Percentiles rank a stretch among this genome's conserved stretches.
Conservation (phyloP, 2,797 vertebrate species). For the Clarias platycephalus region DNA sequence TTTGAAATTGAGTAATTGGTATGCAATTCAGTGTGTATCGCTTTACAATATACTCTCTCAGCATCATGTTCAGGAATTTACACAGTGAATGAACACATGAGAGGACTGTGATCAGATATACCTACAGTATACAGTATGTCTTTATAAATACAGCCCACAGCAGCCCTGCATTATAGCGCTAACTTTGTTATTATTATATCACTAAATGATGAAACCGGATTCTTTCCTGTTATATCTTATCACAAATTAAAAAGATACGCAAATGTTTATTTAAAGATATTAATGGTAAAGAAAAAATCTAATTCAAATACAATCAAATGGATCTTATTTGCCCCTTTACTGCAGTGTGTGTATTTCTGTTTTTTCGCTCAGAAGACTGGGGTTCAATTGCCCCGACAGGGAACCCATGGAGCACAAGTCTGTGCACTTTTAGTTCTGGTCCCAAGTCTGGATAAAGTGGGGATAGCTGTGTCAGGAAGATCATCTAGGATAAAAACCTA, state of each 20-base stretch:
- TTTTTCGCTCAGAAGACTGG: too few relatives aligned
- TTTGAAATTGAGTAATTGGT: conserved; percentile 63
- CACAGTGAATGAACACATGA: neutral
- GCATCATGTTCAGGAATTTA: conserved; percentile 5
- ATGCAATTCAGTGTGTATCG: conserved; percentile 29
- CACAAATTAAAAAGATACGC: neutral
- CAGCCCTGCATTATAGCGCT: neutral
- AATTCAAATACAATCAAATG: too few relatives aligned
- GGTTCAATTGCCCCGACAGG: too few relatives aligned
- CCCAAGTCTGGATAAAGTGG: too few relatives aligned
- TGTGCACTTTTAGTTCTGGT: too few relatives aligned
- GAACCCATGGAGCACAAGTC: too few relatives aligned
- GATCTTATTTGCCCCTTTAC: too few relatives aligned
- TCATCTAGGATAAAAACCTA: too few relatives aligned
- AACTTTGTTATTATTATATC: neutral
- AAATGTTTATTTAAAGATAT: neutral
- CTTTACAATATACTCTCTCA: neutral
- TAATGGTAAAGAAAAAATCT: neutral
- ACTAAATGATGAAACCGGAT: neutral
- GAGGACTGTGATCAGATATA: conserved; percentile 6
- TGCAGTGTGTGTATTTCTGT: too few relatives aligned
- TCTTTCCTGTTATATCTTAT: neutral
- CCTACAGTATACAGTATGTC: neutral
- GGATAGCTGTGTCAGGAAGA: too few relatives aligned
- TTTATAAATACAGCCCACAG: neutral